phyloP scores from a whole-genome alignment of 1,140 invertebrate species.

The Campoletis sonorensis region DNA sequence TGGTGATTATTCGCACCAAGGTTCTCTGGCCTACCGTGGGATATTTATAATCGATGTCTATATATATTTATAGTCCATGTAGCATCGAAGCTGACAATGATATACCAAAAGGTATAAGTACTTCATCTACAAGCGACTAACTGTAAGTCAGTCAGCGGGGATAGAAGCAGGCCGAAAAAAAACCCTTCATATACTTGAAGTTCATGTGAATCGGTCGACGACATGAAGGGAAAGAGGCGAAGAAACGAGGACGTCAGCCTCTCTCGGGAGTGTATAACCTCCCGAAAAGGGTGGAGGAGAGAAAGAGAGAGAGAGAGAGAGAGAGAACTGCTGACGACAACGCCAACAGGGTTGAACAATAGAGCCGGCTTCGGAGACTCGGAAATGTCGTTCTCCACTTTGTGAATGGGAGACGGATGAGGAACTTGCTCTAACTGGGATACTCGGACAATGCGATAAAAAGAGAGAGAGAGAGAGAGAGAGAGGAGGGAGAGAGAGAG shows the following conservation, averaged over 20 bases:
- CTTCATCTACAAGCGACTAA: background rate
- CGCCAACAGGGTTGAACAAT: slow-evolving; percentile 63
- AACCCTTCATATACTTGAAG: background rate
- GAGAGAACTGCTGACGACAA: slow-evolving; percentile 30
- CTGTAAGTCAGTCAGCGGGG: background rate
- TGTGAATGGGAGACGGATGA: slow-evolving; percentile 70
- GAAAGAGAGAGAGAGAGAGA: slow-evolving; percentile 47
- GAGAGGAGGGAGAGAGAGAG: background rate
- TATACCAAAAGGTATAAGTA: background rate
- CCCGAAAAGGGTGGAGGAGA: slow-evolving; percentile 30
- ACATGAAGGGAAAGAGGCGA: slow-evolving; percentile 51
- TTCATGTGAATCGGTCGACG: slow-evolving; percentile 44
- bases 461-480: background rate
- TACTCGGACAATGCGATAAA: slow-evolving; percentile 63
- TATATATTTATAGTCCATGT: no score
- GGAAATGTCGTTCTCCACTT: slow-evolving; percentile 68
- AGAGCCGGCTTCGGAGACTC: slow-evolving; percentile 65
- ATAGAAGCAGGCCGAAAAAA: slow-evolving; percentile 9
- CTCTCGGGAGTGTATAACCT: slow-evolving; percentile 10
- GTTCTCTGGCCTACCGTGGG: no score
- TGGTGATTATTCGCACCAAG: no score
- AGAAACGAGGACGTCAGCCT: slow-evolving; percentile 37
- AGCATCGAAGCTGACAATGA: background rate
- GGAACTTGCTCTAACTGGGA: slow-evolving; percentile 61
- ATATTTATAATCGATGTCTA: no score